These are phyloP conservation scores for Echiichthys vipera DNA, from an alignment of 2,797 vertebrate species.

Conservation along the genomic window DNA sequence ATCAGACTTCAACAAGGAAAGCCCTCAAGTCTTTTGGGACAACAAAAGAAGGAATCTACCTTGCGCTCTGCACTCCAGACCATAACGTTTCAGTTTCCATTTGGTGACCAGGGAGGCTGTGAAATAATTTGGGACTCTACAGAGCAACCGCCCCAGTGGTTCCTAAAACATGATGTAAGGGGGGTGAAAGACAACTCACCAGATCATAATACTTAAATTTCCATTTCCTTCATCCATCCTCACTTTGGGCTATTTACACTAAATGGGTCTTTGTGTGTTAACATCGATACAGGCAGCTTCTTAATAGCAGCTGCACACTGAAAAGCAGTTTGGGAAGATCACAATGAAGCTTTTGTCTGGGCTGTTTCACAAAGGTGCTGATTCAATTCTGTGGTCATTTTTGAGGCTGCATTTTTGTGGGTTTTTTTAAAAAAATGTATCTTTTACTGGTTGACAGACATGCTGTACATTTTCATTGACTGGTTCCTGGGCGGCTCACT, in stretches of 20 bases:
- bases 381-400: conserved; percentile 45
- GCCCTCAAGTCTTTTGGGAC: conserved; percentile 26
- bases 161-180: conserved; percentile 70
- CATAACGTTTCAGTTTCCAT: conserved; percentile 58
- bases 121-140: conserved; percentile 52
- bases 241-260: conserved; percentile 57
- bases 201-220: conserved; percentile 66
- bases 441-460: not conserved
- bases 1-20: conserved; percentile 40
- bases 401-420: conserved; percentile 9
- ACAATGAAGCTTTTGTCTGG: conserved; percentile 43
- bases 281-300: conserved; percentile 43
- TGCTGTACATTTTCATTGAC: not conserved
- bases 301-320: conserved; percentile 39
- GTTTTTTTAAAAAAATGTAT: not conserved
- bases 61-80: conserved; percentile 24
- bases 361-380: conserved; percentile 40
- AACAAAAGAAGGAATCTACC: conserved; percentile 40
- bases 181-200: conserved; percentile 72
- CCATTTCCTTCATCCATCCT: conserved; percentile 57
- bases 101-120: conserved; percentile 49
- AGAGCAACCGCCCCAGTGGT: conserved; percentile 48
- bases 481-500: not conserved
- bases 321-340: conserved; percentile 45
- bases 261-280: conserved; percentile 54